Base-by-base conservation (phyloP, 2,113 vertebrate species). In the Motacilla alba region DNA sequence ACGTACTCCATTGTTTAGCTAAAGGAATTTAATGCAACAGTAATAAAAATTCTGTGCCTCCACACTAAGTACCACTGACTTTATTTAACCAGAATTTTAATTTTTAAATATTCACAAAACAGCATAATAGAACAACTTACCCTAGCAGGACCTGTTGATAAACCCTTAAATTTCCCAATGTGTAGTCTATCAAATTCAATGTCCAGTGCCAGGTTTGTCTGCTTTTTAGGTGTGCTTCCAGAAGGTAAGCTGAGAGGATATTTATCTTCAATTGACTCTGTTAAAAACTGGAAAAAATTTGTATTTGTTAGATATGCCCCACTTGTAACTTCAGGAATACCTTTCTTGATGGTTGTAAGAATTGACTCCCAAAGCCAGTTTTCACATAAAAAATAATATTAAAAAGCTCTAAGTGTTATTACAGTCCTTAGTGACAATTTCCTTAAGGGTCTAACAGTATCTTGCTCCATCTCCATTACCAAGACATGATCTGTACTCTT, bases 151-250 rank as follows among this genome's bases (percentile, higher is more conserved):
- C 97, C 98, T 77, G 90, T 95, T 91, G 98, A 93, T 80, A 84
- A 64, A 92, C 97, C 97, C 84, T 97, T 98, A 74, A 91, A 97
- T 94, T 95, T 98, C 78, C 98, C 98, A 85, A 98, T 95, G 86
- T 98, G 98, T 13, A 98, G 20, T 76, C 69, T 96, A 68, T 94
- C 87, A 97, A 98, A 98, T 67, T 95, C 53, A 94, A 98, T 75
- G 90, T 98, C 93, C 85, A 98, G 9, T 13, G 83, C 55, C 47
- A 73, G 76, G 39, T 93, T 88, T 37, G 52, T 53, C 53, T 95
- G 84, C 92, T 95, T 94, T 88, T 27, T 95, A 77, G 62, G n/a
- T 69, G n/a, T 53, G 81, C 78, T 76, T 93, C 85, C 85, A 75
- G 94, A 96, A 95, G 87, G 60, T 49, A 94, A 96, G 66, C 79